Base-by-base conservation (phyloP, 1,140 invertebrate genomes). In the Euglossa dilemma region DNA sequence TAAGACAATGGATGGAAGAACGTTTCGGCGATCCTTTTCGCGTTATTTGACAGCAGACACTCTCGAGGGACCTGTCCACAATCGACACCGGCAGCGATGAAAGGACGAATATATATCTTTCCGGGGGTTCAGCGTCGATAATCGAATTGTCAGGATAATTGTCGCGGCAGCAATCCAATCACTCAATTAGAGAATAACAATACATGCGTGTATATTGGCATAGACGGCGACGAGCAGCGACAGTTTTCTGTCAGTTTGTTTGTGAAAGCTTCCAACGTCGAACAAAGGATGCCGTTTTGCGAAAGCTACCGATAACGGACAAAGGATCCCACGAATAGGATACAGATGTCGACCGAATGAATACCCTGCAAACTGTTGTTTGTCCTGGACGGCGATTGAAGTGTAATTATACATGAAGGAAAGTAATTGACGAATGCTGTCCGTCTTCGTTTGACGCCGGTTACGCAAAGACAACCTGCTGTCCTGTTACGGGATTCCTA, bases 231-330 rank as follows among this genome's bases (percentile, higher is more conserved):
- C 63, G 54, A 67, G 59, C 54, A 56, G 67, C 87, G 78, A 74
- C 87, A 88, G 85, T 81, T 87, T 83, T 87, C 82, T 67, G 85
- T 87, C 85, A 81, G 77, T 78, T 87, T 75, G 83, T 85, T 87
- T 69, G 78, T 72, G 86, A 88, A 85, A 76, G 87, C 78, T 78
- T 71, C 83, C 64, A 87, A 47, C 59, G 50, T 79, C 64, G 79
- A 79, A 88, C 87, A 88, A 88, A 87, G 86, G 78, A 79, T 69
- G 56, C 80, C 86, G 83, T 87, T 88, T 88, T 88, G 85, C 78
- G 82, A 88, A 81, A 85, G 83, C 87, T 64, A 59, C 75, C 83
- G 87, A 88, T 88, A 88, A 87, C 86, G 52, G 79, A 88, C 87
- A 88, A 88, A 87, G 83, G 78, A 88, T 81, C 64, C 74, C 59